Evolutionary conservation across 2,888 invertebrate genomes (phyloP), one percentile per base, ranked within the genome.

Genomic region (Muscina levida): DNA sequence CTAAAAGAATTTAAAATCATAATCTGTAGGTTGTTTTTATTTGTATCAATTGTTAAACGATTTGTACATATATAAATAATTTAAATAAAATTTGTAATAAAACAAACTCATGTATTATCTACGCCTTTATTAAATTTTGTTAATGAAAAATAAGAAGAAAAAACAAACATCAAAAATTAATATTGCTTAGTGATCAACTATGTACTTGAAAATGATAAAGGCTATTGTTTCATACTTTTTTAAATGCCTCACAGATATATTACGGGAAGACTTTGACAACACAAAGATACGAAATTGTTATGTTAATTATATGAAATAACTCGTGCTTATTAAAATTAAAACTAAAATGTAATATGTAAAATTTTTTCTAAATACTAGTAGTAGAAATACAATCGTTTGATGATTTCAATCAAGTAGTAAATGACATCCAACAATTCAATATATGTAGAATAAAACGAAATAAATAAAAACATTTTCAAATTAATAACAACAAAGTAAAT

Each of bases 341-440:
- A 8, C 8, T 5, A 31, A 31, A 31, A n/a, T 31, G 31, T 8
- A 31, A 31, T 31, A n/a, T n/a, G n/a, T n/a, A 31, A 13, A 26
- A n/a, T 68, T 68, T 46, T n/a, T 53, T 10, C n/a, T 8, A n/a
- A 68, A 68, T 24, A 13, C 22, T 22, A 42, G 5, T 66, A 68
- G n/a, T 68, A 15, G 22, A 17, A 68, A 22, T 11, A 53, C 11
- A 56, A 68, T 10, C 39, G 39, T 19, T 19, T n/a, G n/a, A n/a
- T 11, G 26, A 68, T 3, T 24, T 68, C 42, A 67, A 67, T 37
- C 51, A 53, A 67, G 3, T 51, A 67, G 67, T 51, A n/a, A 67
- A 67, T 67, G 51, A 22, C 51, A 67, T 48, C 67, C 39, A 67
- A 31, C 62, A 4, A 67, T 51, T 51, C 19, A 67, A 67, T 53